Evolutionary conservation across 2,113 vertebrate genomes (phyloP).

Genomic region (Lasiurus cinereus): DNA sequence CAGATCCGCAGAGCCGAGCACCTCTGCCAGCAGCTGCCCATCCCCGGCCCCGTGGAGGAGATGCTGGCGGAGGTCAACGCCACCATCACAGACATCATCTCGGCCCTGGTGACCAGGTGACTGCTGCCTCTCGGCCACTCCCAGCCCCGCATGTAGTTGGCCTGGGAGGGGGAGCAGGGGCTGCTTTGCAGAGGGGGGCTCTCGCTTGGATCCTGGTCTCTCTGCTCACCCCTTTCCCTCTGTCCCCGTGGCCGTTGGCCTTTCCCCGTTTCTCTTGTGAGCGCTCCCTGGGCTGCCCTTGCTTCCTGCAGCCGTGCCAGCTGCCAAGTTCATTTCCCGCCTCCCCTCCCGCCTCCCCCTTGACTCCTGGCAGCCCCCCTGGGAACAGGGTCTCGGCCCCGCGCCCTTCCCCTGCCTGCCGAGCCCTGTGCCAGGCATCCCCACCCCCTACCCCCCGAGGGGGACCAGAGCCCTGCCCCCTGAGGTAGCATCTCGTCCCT

Average conservation of each 20-base stretch:
- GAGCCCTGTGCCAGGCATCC: not conserved
- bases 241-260: not conserved
- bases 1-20: constrained; percentile 97
- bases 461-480: not conserved
- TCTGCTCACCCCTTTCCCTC: not conserved
- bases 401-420: not conserved
- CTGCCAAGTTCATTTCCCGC: not conserved
- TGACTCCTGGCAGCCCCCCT: not conserved
- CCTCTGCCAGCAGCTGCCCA: constrained; percentile 96
- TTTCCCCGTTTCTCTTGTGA: not conserved
- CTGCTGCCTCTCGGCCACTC: not conserved
- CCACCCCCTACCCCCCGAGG: too few relatives aligned
- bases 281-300: not conserved
- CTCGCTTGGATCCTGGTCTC: not conserved
- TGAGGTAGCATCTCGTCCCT: fast-evolving
- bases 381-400: not conserved
- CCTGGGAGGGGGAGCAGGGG: too few relatives aligned
- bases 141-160: not conserved
- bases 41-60: constrained; percentile 95
- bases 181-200: not conserved
- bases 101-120: constrained; percentile 97
- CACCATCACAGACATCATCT: constrained; percentile 98
- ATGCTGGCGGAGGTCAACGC: constrained; percentile 95
- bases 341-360: too few relatives aligned
- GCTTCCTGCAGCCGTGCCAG: fast-evolving